Percentiles rank a stretch among this genome's conserved stretches.
These are phyloP conservation scores for Hirtodrosophila histrioides DNA, from an alignment of 2,888 invertebrate species.

Conservation along the genomic window DNA sequence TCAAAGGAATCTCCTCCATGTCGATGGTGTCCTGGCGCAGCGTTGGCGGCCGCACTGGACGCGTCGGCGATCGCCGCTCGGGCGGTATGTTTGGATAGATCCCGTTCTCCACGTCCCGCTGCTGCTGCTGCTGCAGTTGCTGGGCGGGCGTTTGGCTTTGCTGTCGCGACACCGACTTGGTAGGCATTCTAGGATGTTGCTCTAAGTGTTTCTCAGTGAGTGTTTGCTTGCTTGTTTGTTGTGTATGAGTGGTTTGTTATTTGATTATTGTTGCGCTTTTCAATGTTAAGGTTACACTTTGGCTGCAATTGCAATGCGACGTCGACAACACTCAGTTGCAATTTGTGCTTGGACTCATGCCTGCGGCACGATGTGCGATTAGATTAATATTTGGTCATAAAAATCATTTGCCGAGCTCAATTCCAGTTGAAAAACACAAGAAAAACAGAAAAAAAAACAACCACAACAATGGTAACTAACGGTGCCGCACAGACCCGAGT, in stretches of 20 bases:
- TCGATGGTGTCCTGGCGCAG: conserved; percentile 80
- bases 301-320: conserved; percentile 6
- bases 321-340: conserved; percentile 39
- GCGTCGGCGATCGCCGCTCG: conserved; percentile 58
- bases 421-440: conserved; percentile 31
- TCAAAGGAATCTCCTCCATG: conserved; percentile 81
- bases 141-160: conserved; percentile 73
- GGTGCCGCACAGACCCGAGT: conserved; percentile 1
- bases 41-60: conserved; percentile 67
- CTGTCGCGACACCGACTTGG: conserved; percentile 59
- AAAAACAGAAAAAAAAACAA: conserved; percentile 7
- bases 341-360: conserved; percentile 56
- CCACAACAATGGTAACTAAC: conserved; percentile 13
- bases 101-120: conserved; percentile 77
- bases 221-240: not conserved
- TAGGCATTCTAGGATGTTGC: conserved; percentile 48
- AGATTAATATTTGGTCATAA: conserved; percentile 62
- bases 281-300: conserved; percentile 22
- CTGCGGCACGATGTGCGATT: conserved; percentile 57
- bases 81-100: conserved; percentile 76
- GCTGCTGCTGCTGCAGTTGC: conserved; percentile 72
- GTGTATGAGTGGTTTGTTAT: not conserved
- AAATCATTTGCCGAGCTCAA: conserved; percentile 16
- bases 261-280: conserved; percentile 9
- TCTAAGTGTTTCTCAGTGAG: not conserved